Conservation (phyloP, 1,140 invertebrate species). For the Apis laboriosa region DNA sequence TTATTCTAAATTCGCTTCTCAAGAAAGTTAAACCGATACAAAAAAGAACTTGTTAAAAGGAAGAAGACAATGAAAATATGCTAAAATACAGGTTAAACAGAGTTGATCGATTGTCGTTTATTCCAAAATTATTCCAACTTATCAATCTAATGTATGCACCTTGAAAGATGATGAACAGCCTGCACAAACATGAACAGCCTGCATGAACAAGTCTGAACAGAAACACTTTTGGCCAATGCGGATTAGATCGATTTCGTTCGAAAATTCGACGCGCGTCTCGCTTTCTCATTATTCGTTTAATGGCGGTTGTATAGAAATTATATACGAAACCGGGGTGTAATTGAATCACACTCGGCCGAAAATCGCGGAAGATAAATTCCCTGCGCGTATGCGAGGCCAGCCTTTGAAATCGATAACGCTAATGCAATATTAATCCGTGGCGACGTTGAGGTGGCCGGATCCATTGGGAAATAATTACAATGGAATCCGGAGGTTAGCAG, state of each 20-base stretch:
- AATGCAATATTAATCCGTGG: slow-evolving; percentile 37
- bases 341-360: not conserved
- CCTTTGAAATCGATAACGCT: slow-evolving; percentile 30
- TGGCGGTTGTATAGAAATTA: not conserved
- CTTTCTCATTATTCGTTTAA: not conserved
- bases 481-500: slow-evolving; percentile 34
- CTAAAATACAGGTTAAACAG: too few species aligned
- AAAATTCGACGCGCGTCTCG: not conserved
- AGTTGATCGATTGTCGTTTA: too few species aligned
- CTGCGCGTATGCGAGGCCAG: not conserved
- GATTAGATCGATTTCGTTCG: not conserved
- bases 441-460: not conserved
- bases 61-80: too few species aligned
- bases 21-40: too few species aligned
- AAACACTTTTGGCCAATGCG: too few species aligned
- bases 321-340: not conserved
- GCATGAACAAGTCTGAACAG: too few species aligned
- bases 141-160: too few species aligned
- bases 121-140: too few species aligned
- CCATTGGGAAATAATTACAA: slow-evolving; percentile 44
- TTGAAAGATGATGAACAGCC: too few species aligned
- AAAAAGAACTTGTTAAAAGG: too few species aligned
- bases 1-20: too few species aligned
- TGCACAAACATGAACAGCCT: too few species aligned
- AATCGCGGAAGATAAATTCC: slow-evolving; percentile 25